Conservation (phyloP, 2,888 invertebrate genomes). For the Pristionchus maxplancki region DNA sequence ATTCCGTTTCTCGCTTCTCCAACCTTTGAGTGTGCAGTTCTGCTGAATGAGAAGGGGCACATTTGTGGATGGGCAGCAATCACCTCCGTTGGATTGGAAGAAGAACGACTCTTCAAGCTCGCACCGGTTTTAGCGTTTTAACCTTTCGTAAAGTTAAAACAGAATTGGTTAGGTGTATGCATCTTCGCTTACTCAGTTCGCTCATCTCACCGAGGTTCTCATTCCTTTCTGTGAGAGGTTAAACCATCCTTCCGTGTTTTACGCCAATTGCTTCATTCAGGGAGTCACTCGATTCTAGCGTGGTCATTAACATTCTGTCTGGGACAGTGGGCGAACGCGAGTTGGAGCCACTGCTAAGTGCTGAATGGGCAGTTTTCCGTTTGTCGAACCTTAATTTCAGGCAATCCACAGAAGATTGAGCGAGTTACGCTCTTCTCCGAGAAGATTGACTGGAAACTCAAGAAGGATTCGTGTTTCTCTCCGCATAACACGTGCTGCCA, state of each 20-base stretch:
- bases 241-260: too few species aligned
- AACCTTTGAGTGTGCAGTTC: neutral
- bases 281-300: neutral
- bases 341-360: neutral
- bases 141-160: neutral
- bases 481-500: neutral
- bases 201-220: neutral
- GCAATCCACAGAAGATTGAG: neutral
- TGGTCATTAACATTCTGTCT: neutral
- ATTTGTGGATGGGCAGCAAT: neutral
- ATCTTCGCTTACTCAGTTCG: neutral
- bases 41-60: neutral
- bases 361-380: neutral
- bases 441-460: neutral
- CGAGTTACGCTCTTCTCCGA: neutral
- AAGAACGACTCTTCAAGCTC: neutral
- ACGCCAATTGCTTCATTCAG: neutral
- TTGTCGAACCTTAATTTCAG: neutral
- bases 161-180: neutral
- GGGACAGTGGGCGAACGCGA: neutral
- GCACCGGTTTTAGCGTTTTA: neutral
- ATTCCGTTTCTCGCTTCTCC: neutral
- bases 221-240: neutral
- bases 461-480: neutral
- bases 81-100: neutral